phyloP scores from a whole-genome alignment of 2,113 vertebrate genomes.

The Cyanoliseus patagonus region DNA sequence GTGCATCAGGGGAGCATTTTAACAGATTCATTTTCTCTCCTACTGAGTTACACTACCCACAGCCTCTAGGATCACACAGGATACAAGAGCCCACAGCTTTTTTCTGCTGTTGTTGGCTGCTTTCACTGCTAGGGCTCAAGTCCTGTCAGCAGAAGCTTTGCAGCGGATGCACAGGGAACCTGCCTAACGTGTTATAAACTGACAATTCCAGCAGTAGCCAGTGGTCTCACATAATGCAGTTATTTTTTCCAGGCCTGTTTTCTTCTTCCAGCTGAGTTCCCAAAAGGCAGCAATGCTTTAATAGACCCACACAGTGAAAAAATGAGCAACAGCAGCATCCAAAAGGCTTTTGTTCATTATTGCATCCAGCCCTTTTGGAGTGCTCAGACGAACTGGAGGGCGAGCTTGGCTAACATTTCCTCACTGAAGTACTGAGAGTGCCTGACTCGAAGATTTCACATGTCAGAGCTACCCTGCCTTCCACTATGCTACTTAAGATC shows the following conservation, averaged over 20 bases:
- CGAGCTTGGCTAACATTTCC: not conserved
- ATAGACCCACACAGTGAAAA: slow-evolving; percentile 48
- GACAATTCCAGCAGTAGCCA: slow-evolving; percentile 33
- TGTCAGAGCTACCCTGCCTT: not conserved
- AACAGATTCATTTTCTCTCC: not conserved
- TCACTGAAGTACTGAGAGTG: not conserved
- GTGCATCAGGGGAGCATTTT: not conserved
- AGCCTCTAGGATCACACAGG: not conserved
- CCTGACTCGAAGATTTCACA: not conserved
- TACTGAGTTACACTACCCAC: not conserved
- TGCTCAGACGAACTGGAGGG: not conserved
- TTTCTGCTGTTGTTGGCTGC: not conserved
- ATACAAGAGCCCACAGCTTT: not conserved
- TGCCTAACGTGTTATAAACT: slow-evolving; percentile 14
- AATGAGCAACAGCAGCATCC: slow-evolving; percentile 39
- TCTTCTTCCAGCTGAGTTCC: slow-evolving; percentile 65
- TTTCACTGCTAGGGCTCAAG: not conserved
- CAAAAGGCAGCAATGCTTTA: slow-evolving; percentile 44
- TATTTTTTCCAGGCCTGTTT: slow-evolving; percentile 50
- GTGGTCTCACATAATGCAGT: slow-evolving; percentile 41
- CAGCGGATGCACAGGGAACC: slow-evolving; percentile 8
- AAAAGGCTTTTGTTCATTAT: slow-evolving; percentile 35
- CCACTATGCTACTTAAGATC: not conserved
- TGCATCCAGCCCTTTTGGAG: slow-evolving; percentile 38
- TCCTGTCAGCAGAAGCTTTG: slow-evolving; percentile 39